Evolutionary conservation across 1,140 invertebrate genomes (phyloP), one percentile per base, ranked within the genome.

Genomic region (Drosophila biarmipes): DNA sequence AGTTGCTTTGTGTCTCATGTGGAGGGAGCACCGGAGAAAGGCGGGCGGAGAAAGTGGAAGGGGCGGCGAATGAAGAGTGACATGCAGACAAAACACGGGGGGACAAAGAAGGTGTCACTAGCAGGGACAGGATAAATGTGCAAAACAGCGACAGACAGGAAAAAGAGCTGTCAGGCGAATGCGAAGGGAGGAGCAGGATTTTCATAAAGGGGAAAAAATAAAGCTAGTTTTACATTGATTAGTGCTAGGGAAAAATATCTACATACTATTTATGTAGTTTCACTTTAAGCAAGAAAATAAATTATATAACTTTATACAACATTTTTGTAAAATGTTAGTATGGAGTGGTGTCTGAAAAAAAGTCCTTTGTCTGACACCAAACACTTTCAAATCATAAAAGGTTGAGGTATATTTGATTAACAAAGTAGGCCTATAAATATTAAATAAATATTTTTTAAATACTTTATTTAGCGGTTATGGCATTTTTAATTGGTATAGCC

Each of bases 81-180:
- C 84, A 79, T 72, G 82, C 81, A 81, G 82, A 77, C 71, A 75
- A 72, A 69, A 89, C 82, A 79, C 58, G 78, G 84, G 71, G 67
- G 63, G 63, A 87, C 82, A 87, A 87, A 87, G 82, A 78, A 87
- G 84, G 84, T 87, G 82, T 87, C 82, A 87, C 82, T 89, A 78
- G 72, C 82, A 87, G 82, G 82, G 75, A 87, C 84, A 89, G 82
- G 82, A 87, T 87, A 87, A 87, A 87, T 87, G 82, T 82, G 82
- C 78, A 87, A 87, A 82, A 69, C 84, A 79, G 84, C 82, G 80
- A 87, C 74, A 68, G 84, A 68, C 54, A 53, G 63, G 73, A 76
- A 81, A 87, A 89, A 89, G 82, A 87, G 82, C 84, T 87, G 71
- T 78, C 84, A 89, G 49, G 34, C 43, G 35, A 34, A 14, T 29